A percentile compares a stretch with the other conserved stretches of the same genome.
Evolutionary conservation across 35 echinoderm and acorn worm species (phyloP).

Genomic region (Apostichopus californicus): DNA sequence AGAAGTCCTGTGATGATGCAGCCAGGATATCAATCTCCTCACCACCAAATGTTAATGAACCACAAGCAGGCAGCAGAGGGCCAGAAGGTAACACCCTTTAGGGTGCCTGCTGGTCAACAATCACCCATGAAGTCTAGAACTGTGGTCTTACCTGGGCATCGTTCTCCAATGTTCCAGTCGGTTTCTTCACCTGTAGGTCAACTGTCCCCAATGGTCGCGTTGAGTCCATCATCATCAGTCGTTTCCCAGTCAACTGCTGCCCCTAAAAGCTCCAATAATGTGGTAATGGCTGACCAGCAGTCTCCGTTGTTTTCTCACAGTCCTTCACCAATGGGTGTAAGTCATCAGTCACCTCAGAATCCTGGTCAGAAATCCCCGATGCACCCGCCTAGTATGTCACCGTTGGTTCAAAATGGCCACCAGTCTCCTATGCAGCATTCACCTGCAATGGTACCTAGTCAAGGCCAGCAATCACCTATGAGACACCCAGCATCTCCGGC

Average conservation of each 20-base stretch:
- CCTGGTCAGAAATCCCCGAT: constrained; percentile 40
- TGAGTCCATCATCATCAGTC: constrained; percentile 34
- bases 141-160: constrained; percentile 47
- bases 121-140: constrained; percentile 55
- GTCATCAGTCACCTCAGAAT: constrained; percentile 50
- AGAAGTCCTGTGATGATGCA: constrained; percentile 56
- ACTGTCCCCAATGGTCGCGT: constrained; percentile 67
- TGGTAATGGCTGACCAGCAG: constrained; percentile 36
- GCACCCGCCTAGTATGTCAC: constrained; percentile 59
- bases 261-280: constrained; percentile 27
- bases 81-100: constrained; percentile 40
- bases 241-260: constrained; percentile 1
- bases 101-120: constrained; percentile 53
- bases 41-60: constrained; percentile 44
- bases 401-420: constrained; percentile 64
- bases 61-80: constrained; percentile 28
- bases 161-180: constrained; percentile 64
- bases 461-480: constrained; percentile 78
- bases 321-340: constrained; percentile 33
- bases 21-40: constrained; percentile 40
- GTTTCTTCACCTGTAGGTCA: constrained; percentile 52
- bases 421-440: constrained; percentile 70
- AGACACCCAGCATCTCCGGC: constrained; percentile 62
- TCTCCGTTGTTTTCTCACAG: constrained; percentile 58
- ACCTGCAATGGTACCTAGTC: constrained; percentile 62